Percentiles rank a stretch among this genome's conserved stretches.
Conservation (phyloP, 2,113 vertebrate genomes). For the Dromiciops gliroides region DNA sequence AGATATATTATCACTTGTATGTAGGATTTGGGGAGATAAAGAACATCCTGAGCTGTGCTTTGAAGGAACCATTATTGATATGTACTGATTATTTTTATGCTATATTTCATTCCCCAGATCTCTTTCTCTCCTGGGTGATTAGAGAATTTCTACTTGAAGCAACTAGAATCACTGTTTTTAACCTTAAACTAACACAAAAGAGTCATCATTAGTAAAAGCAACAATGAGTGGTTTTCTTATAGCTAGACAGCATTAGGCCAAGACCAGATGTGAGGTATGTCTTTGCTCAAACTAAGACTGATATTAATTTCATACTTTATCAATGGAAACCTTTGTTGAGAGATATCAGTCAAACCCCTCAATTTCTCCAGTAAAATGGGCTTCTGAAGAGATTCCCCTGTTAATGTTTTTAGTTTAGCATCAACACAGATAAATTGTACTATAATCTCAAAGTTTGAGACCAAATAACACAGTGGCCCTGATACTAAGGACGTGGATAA, state of each 20-base stretch:
- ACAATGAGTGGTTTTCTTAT: not conserved
- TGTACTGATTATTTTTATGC: not conserved
- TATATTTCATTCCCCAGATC: not conserved
- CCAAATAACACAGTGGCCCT: not conserved
- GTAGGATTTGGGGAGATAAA: not conserved
- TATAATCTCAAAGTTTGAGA: not conserved
- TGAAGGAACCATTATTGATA: not conserved
- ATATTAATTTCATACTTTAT: not conserved
- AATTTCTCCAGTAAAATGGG: not conserved
- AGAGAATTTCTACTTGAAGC: not conserved
- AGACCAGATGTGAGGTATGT: not conserved
- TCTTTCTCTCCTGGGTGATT: not conserved
- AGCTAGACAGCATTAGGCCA: not conserved
- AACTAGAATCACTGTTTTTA: not conserved
- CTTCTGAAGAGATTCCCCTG: not conserved
- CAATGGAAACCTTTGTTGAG: not conserved
- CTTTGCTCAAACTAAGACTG: not conserved
- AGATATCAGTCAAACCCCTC: not conserved
- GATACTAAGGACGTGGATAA: not conserved
- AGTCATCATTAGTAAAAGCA: not conserved
- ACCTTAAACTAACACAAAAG: too few relatives aligned
- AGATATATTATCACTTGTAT: not conserved
- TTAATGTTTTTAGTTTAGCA: not conserved
- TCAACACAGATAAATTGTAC: not conserved
- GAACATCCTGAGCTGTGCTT: not conserved